phyloP scores from a whole-genome alignment of 2,113 vertebrate species.

The Varanus komodoensis region DNA sequence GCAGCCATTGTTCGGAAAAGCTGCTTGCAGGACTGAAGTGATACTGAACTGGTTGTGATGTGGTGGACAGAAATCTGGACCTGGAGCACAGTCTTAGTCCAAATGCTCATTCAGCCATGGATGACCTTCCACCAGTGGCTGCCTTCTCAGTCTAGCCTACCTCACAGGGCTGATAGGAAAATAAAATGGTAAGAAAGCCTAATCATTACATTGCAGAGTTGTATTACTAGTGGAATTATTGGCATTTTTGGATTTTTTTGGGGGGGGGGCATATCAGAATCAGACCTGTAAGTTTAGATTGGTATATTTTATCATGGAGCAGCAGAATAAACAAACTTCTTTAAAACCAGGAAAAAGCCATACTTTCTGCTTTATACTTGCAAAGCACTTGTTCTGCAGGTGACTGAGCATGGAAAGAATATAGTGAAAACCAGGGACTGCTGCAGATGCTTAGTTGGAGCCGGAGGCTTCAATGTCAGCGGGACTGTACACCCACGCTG shows the following conservation, averaged over 20 bases:
- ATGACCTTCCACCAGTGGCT: neutral
- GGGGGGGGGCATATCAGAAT: neutral
- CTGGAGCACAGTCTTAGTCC: neutral
- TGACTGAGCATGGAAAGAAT: neutral
- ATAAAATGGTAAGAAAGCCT: neutral
- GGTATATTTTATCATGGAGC: neutral
- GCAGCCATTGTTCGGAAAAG: constrained; percentile 62
- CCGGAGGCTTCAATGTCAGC: no score
- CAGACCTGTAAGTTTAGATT: neutral
- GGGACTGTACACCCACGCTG: no score
- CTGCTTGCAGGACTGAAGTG: constrained; percentile 29
- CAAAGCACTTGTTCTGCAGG: neutral
- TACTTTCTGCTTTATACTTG: neutral
- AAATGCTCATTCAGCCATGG: neutral
- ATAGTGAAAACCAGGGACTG: neutral
- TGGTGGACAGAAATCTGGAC: neutral
- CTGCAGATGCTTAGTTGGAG: neutral
- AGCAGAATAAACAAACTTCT: neutral
- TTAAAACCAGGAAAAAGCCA: neutral
- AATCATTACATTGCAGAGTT: neutral
- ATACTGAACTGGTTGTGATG: neutral
- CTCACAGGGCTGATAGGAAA: neutral
- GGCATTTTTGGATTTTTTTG: neutral
- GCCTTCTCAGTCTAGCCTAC: neutral
- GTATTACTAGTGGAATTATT: neutral